These are phyloP conservation scores for Oxyura jamaicensis DNA, from an alignment of 2,113 vertebrate species.

Conservation along the genomic window DNA sequence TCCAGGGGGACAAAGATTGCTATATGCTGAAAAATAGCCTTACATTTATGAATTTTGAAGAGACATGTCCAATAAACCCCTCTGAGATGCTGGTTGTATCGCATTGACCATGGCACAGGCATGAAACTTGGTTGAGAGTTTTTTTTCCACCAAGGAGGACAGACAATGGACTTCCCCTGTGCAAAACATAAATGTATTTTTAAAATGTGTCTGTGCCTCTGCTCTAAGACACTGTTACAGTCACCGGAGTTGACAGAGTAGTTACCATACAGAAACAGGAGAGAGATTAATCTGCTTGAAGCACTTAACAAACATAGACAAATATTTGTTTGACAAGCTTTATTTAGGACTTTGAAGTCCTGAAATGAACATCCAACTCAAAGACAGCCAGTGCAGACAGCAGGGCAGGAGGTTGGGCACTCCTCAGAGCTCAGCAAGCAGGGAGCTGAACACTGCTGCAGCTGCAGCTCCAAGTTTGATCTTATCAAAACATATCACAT, in stretches of 20 bases:
- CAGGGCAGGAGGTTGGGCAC: background rate
- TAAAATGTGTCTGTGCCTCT: background rate
- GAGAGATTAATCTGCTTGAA: background rate
- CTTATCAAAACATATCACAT: background rate
- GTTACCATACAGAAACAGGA: background rate
- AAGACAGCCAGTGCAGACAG: background rate
- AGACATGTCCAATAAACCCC: background rate
- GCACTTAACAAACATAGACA: background rate
- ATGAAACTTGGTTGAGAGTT: background rate
- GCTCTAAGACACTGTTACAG: background rate
- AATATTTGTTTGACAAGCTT: background rate
- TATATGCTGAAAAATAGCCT: background rate
- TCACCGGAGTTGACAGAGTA: background rate
- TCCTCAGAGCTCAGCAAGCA: background rate
- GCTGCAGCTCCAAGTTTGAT: background rate
- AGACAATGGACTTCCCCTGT: background rate
- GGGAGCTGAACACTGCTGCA: background rate
- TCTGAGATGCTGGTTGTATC: background rate
- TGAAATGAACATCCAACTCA: background rate
- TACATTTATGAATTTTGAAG: background rate
- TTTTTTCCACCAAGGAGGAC: background rate
- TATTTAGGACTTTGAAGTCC: background rate
- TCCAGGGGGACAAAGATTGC: background rate
- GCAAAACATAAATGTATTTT: background rate
- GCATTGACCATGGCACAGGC: accelerated